A percentile compares a stretch with the other conserved stretches of the same genome.
phyloP scores from a whole-genome alignment of 2,113 vertebrate species.

The Pituophis catenifer region DNA sequence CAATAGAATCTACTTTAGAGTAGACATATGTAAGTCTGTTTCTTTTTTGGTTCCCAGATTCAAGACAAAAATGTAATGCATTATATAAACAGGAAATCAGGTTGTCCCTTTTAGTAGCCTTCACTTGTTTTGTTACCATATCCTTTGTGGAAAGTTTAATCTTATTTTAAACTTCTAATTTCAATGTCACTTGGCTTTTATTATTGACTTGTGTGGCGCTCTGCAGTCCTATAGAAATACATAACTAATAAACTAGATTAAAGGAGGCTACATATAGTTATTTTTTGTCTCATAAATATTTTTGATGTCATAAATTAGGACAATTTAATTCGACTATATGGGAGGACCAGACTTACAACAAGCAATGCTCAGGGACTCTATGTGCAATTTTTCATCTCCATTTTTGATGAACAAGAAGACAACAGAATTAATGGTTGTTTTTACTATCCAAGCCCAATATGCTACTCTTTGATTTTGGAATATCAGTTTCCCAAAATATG shows the following conservation, averaged over 20 bases:
- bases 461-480: background rate
- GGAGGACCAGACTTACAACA: background rate
- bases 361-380: background rate
- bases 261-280: background rate
- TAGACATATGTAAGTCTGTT: background rate
- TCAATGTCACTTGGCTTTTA: background rate
- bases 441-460: background rate
- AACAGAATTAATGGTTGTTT: background rate
- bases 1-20: background rate
- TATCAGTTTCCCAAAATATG: background rate
- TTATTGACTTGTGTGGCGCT: background rate
- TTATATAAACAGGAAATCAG: background rate
- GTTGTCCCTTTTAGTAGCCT: background rate
- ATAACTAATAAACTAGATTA: background rate
- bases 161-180: background rate
- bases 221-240: background rate
- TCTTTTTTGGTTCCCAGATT: background rate
- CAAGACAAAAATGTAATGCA: background rate
- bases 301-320: background rate
- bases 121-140: background rate
- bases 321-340: background rate
- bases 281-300: background rate
- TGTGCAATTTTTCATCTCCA: no score
- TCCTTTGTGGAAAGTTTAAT: background rate
- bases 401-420: background rate